Base-by-base conservation (phyloP, 1,140 invertebrate genomes). In the Ceratoteleas bidentatus region DNA sequence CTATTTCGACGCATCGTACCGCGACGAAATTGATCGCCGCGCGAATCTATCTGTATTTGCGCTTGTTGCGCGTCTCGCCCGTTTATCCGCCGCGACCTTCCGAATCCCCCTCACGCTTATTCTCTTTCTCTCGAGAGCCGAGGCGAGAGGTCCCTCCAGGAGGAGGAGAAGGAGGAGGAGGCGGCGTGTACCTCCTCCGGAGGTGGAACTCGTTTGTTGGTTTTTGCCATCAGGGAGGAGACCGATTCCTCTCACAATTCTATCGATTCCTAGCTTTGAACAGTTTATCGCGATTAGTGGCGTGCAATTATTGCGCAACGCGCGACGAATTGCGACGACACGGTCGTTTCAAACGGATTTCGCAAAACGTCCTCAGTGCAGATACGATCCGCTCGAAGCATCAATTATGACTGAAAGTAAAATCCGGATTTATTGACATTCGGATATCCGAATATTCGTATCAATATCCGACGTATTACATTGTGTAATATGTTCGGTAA, bases 131-230 rank as follows among this genome's bases (percentile, higher is more conserved):
- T 38, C 60, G 61, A 40, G 15, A 68, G 58, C 32, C 24, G 40
- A 62, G 78, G 78, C 60, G 65, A 77, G 61, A 81, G 65, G 78
- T 65, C 61, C 47, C 58, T 52, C 50, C 40, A 64, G 34, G 49
- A 33, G 70, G 62, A 66, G 72, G 52, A 69, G 76, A 16, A 64
- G 61, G 73, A 62, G 68, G 60, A 78, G 73, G 32, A 64, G 68
- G 65, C 79, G 78, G 65, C 69, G 66, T 60, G 74, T 65, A 82
- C 69, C 76, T 79, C 77, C 75, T 74, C 52, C 72, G 83, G 64
- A 81, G 62, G 77, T 72, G 84, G 85, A 87, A 88, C 87, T 87
- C 86, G 87, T 88, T 88, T 88, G 81, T 85, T 85, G 75, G 80
- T 88, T 88, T 89, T 89, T 88, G 85, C 62, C 56, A 54, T 76